These are phyloP conservation scores for Neosilurus hyrtlii DNA, from an alignment of 2,797 vertebrate species.

Conservation along the genomic window DNA sequence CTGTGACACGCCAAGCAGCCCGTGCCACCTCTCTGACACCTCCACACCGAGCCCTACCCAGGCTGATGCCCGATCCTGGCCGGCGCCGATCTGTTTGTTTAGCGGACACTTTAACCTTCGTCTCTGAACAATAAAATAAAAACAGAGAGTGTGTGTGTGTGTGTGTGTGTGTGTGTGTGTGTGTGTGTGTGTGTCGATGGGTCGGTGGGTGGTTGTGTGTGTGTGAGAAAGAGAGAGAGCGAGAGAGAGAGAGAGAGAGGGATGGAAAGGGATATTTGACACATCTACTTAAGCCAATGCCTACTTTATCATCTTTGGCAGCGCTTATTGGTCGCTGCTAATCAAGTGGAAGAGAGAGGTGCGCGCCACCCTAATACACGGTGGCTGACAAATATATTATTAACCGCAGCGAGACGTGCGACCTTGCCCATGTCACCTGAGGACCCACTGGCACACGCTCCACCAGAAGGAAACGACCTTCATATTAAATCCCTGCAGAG, in stretches of 20 bases:
- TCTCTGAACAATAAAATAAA: constrained; percentile 78
- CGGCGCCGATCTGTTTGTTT: constrained; percentile 75
- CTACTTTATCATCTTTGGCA: constrained; percentile 82
- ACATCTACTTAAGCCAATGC: constrained; percentile 80
- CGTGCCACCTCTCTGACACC: constrained; percentile 64
- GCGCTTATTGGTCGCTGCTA: constrained; percentile 80
- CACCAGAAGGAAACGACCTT: constrained; percentile 80
- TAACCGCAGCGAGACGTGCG: constrained; percentile 74
- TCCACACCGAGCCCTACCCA: constrained; percentile 58
- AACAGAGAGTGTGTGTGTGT: constrained; percentile 54
- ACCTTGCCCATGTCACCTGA: constrained; percentile 80
- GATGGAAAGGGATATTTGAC: constrained; percentile 75
- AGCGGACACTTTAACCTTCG: constrained; percentile 81
- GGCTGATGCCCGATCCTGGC: constrained; percentile 37
- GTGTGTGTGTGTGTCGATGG: constrained; percentile 36
- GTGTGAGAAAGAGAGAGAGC: constrained; percentile 5
- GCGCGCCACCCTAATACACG: constrained; percentile 68
- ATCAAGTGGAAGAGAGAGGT: constrained; percentile 77
- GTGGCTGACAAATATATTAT: constrained; percentile 82
- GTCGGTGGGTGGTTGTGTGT: constrained; percentile 39
- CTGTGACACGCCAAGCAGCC: constrained; percentile 59
- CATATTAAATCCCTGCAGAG: constrained; percentile 79
- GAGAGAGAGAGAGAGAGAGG: constrained; percentile 39
- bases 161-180: constrained; percentile 40
- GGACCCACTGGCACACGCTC: constrained; percentile 72